Evolutionary conservation across 2,888 invertebrate genomes (phyloP), one percentile per base, ranked within the genome.

Genomic region (Erannis defoliaria): DNA sequence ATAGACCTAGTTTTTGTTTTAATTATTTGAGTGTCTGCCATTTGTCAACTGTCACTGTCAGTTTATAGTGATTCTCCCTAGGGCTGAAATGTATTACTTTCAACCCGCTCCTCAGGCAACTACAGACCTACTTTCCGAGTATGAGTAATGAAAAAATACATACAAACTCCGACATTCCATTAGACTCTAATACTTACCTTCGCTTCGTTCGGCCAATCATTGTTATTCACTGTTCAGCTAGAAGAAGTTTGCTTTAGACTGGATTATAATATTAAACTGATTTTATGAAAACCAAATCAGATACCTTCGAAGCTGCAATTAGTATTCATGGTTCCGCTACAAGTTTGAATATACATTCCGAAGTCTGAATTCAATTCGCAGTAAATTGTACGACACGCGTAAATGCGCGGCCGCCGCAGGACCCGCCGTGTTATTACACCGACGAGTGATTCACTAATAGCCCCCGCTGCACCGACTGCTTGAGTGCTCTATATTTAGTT

Each of bases 401-500:
- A 62, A 62, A 53, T 50, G 56, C 55, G 62, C 56, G 55, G 57
- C 40, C 46, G 51, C 51, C 51, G 63, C 56, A 35, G 56, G 53
- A 56, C 10, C 31, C 42, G 31, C 55, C 70, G 64, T 78, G 74
- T 76, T 71, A 81, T 81, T 79, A 76, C 67, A 63, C 50, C 70
- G 75, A 76, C 68, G 74, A 78, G 68, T 77, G 80, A 71, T 78
- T 76, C 80, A 73, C 74, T 84, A 83, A 86, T 84, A 79, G 73
- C 79, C 76, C 66, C 75, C 75, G 70, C 66, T 71, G 69, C 68
- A 55, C 57, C 71, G 45, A 16, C 38, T 12, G 76, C 67, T 74
- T 75, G 82, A 75, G 76, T 77, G 79, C 82, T 84, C 86, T 90
- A 89, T 87, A 89, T 89, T 89, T 90, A 89, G 81, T 79, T 72